Conservation (phyloP, 1,140 invertebrate species). For the Holotrichia oblita region DNA sequence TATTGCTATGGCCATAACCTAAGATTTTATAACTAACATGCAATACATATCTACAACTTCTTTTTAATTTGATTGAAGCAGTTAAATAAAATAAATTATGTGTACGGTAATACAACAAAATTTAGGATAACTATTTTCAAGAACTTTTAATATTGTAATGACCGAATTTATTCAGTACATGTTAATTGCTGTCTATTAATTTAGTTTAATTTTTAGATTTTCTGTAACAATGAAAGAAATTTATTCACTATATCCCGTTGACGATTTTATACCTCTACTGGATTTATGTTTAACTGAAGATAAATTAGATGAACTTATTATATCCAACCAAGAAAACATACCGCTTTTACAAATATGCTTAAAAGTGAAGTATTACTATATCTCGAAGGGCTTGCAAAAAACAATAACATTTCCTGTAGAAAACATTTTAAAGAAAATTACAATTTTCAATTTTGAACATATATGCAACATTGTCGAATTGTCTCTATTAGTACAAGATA, state of each 20-base stretch:
- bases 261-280: slow-evolving; percentile 14
- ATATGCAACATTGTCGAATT: slow-evolving; percentile 23
- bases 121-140: too few species aligned
- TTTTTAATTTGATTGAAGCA: too few species aligned
- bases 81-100: too few species aligned
- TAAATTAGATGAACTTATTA: slow-evolving; percentile 27
- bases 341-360: background rate
- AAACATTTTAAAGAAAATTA: slow-evolving; percentile 21
- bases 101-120: too few species aligned
- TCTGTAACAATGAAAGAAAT: background rate
- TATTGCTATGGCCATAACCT: too few species aligned
- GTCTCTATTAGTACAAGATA: slow-evolving; percentile 5
- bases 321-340: background rate
- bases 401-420: slow-evolving; percentile 16
- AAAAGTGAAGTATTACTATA: slow-evolving; percentile 36
- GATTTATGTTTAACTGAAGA: slow-evolving; percentile 40
- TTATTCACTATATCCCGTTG: too few species aligned
- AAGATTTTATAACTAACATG: too few species aligned
- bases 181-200: background rate
- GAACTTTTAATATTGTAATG: background rate
- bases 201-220: background rate
- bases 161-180: background rate
- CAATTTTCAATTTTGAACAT: background rate
- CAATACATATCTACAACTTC: too few species aligned
- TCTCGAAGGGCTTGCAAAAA: slow-evolving; percentile 1